Percentiles rank a stretch among this genome's conserved stretches.
Evolutionary conservation across 2,797 vertebrate genomes (phyloP).

Genomic region (Tauraco hartlaubi): DNA sequence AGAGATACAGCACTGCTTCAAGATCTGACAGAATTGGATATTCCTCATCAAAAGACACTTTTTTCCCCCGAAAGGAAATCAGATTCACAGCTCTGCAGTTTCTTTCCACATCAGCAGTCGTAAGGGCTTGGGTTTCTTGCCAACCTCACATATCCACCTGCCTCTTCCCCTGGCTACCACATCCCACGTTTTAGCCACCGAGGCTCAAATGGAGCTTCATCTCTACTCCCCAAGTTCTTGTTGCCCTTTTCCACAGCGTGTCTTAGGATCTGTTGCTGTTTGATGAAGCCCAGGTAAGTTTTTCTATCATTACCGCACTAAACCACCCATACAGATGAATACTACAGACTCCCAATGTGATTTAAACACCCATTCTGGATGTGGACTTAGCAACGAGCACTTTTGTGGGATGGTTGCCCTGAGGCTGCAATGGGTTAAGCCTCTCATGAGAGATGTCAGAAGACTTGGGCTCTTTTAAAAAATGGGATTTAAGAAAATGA

Average conservation of each 20-base stretch:
- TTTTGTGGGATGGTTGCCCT: neutral
- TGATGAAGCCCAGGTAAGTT: neutral
- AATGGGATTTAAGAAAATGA: fast-evolving
- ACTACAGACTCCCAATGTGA: fast-evolving
- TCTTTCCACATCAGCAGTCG: neutral
- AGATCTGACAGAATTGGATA: neutral
- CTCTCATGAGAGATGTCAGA: neutral
- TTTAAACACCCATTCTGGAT: neutral
- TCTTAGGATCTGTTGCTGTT: neutral
- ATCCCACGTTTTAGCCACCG: fast-evolving
- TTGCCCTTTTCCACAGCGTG: neutral
- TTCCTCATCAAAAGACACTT: neutral
- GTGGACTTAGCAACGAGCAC: neutral
- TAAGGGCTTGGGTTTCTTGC: neutral
- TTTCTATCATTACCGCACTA: neutral
- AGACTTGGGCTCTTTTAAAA: neutral
- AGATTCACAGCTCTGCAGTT: neutral
- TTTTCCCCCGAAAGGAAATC: neutral
- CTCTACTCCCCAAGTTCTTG: neutral
- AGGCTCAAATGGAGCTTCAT: neutral
- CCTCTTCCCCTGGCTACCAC: neutral
- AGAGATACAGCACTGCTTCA: neutral
- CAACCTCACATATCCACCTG: neutral
- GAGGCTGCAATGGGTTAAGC: neutral
- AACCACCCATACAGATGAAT: neutral